Percentiles rank a stretch among this genome's conserved stretches.
Conservation (phyloP, 2,113 vertebrate genomes). For the Penelope pileata region DNA sequence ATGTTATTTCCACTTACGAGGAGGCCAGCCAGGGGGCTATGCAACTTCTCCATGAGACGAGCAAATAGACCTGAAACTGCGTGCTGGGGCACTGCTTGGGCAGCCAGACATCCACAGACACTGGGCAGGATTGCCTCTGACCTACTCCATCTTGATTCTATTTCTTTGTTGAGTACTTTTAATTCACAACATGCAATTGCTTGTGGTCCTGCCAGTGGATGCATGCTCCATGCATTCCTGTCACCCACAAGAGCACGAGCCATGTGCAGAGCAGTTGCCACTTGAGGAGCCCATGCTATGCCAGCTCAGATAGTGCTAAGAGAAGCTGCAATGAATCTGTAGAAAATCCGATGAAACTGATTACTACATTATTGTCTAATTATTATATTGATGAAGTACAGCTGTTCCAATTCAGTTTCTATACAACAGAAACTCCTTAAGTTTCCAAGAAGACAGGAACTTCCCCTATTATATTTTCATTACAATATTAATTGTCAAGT, state of each 20-base stretch:
- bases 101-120: not conserved
- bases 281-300: not conserved
- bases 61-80: not conserved
- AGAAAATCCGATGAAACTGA: not conserved
- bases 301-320: not conserved
- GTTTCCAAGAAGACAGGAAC: not conserved
- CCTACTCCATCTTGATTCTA: not conserved
- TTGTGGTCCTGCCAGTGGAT: not conserved
- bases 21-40: not conserved
- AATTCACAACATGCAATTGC: not conserved
- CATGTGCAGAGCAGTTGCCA: rapidly evolving
- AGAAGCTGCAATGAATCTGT: not conserved
- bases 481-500: not conserved
- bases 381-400: not conserved
- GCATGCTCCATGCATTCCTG: not conserved
- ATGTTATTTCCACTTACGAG: not conserved
- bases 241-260: not conserved
- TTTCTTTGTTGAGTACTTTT: not conserved
- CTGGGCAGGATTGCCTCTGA: not conserved
- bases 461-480: not conserved
- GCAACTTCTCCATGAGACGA: not conserved
- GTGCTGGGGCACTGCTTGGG: not conserved
- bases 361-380: not conserved
- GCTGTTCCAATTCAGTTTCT: not conserved
- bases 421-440: not conserved